phyloP scores from a whole-genome alignment of 2,797 vertebrate species.

The Hypotaenidia okinawae region DNA sequence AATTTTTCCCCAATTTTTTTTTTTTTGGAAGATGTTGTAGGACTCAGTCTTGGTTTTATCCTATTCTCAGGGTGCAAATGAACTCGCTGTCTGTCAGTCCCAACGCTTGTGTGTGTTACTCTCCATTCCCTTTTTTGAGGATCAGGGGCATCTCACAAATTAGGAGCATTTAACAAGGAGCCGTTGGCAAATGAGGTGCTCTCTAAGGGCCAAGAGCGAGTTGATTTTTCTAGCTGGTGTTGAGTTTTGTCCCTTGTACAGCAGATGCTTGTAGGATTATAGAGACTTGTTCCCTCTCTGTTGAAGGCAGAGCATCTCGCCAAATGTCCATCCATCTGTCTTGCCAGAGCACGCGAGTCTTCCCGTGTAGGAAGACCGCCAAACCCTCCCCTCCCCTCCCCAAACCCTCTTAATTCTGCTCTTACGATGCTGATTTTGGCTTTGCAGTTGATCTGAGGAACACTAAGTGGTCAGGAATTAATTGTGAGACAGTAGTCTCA shows the following conservation, averaged over 20 bases:
- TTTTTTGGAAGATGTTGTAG: neutral
- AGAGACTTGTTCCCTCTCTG: neutral
- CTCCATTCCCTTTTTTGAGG: neutral
- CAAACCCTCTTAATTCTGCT: neutral
- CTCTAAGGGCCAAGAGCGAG: neutral
- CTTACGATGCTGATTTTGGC: too few species aligned
- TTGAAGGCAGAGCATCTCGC: neutral
- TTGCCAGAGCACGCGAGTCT: neutral
- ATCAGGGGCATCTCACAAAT: neutral
- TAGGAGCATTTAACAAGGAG: too few species aligned
- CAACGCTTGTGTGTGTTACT: accelerated
- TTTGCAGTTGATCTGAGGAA: neutral
- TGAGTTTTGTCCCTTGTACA: neutral
- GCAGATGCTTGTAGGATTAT: neutral
- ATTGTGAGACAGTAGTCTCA: accelerated
- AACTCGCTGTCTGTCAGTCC: neutral
- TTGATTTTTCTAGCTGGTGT: neutral
- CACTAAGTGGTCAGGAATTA: neutral
- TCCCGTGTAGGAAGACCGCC: neutral
- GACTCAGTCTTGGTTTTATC: neutral
- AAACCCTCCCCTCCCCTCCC: neutral
- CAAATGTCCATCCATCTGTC: neutral
- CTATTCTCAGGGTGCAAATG: neutral
- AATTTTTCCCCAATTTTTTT: too few species aligned
- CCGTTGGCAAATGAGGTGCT: neutral